A percentile compares a stretch with the other conserved stretches of the same genome.
phyloP scores from a whole-genome alignment of 2,888 invertebrate species.

The Cerastis rubricosa region DNA sequence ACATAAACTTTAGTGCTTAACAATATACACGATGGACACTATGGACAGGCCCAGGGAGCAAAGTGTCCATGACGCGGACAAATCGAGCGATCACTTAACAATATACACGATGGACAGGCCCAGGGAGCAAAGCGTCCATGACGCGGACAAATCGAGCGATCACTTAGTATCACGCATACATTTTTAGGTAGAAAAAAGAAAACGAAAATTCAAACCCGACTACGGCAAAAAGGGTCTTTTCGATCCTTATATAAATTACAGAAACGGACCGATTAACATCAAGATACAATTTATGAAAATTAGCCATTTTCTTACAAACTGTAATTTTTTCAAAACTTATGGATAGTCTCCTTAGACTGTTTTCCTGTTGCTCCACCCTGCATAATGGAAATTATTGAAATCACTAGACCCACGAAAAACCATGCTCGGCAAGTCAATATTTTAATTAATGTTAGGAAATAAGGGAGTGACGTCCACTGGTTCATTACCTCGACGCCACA shows the following conservation, averaged over 20 bases:
- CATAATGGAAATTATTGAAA: background rate
- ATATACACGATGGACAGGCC: too few species aligned
- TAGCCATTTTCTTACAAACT: background rate
- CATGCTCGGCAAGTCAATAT: background rate
- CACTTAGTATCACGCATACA: background rate
- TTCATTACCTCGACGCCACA: background rate
- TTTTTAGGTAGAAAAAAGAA: background rate
- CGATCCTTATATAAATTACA: too few species aligned
- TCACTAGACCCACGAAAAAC: background rate
- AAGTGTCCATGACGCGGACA: too few species aligned
- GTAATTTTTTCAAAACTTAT: background rate
- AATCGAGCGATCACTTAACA: background rate
- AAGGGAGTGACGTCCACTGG: background rate
- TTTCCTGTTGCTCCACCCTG: background rate
- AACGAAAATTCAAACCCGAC: too few species aligned
- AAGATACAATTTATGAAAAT: too few species aligned
- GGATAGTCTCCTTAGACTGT: background rate
- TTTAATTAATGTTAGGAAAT: background rate
- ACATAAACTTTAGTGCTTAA: background rate
- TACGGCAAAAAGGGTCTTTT: too few species aligned
- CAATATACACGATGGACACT: background rate
- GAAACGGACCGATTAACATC: too few species aligned
- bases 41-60: background rate
- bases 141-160: background rate
- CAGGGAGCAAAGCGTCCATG: too few species aligned